Evolutionary conservation across 2,888 invertebrate genomes (phyloP).

Genomic region (Tachystola acroxantha): DNA sequence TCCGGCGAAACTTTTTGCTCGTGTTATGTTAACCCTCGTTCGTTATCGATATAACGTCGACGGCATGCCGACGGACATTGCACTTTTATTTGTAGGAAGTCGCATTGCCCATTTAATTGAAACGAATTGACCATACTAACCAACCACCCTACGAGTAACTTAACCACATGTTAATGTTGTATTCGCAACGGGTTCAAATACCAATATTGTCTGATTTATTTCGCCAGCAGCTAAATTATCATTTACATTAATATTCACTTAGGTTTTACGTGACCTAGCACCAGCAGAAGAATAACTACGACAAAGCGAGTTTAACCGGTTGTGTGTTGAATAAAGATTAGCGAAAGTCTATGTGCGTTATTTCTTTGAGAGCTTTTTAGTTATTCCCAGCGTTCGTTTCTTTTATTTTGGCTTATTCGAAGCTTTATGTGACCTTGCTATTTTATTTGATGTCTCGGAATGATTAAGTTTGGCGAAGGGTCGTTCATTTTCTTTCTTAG

Average conservation of each 20-base stretch:
- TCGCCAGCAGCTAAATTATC: slow-evolving; percentile 24
- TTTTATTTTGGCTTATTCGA: too few relatives aligned
- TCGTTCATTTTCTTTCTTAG: too few relatives aligned
- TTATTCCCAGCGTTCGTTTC: too few relatives aligned
- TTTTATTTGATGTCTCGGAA: too few relatives aligned
- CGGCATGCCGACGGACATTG: slow-evolving; percentile 42
- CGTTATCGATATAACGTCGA: slow-evolving; percentile 43
- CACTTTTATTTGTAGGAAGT: slow-evolving; percentile 45
- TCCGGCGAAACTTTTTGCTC: slow-evolving; percentile 50
- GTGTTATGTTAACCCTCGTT: slow-evolving; percentile 48
- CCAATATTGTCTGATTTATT: slow-evolving; percentile 2
- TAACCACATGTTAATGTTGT: too few relatives aligned
- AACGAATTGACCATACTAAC: slow-evolving; percentile 29
- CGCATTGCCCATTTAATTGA: slow-evolving; percentile 39
- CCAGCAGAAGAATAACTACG: background rate
- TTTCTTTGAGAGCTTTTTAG: too few relatives aligned
- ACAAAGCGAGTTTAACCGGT: slow-evolving; percentile 4
- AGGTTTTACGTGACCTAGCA: slow-evolving; percentile 2
- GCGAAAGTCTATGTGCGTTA: slow-evolving; percentile 5
- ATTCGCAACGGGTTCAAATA: background rate
- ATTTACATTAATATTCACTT: slow-evolving; percentile 3
- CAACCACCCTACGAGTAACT: background rate
- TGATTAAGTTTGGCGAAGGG: too few relatives aligned
- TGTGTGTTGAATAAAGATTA: slow-evolving; percentile 5
- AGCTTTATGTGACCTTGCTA: background rate